Evolutionary conservation across 1,140 invertebrate genomes (phyloP), one percentile per base, ranked within the genome.

Genomic region (Aphelenchoides besseyi): DNA sequence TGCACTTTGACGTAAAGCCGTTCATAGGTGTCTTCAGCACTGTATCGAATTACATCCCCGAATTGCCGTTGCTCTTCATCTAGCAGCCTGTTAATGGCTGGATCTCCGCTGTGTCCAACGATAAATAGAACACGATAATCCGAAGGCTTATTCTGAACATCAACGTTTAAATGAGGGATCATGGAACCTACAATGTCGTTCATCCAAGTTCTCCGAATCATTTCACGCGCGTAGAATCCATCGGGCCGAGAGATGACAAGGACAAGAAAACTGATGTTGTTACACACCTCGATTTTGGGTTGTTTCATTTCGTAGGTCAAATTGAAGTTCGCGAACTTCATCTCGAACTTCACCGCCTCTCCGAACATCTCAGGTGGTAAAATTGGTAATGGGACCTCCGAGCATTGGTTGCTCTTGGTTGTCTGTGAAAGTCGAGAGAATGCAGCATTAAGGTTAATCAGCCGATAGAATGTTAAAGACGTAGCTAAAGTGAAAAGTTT

Each of bases 131-230:
- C 41, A 23, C 41, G 41, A 23, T 48, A 48, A 23, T 48, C 41
- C 12, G 41, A 23, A 48, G 41, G 41, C 12, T 48, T 48, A 16
- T 12, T 48, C 41, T 48, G 41, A 12, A 48, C 12, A 48, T 16
- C 12, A 48, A n/a, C n/a, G n/a, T n/a, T n/a, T n/a, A n/a, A n/a
- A n/a, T n/a, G n/a, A n/a, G n/a, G n/a, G n/a, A n/a, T n/a, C n/a
- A n/a, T n/a, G n/a, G n/a, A n/a, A n/a, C n/a, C n/a, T n/a, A n/a
- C n/a, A n/a, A n/a, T n/a, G n/a, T 59, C 55, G 55, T 59, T 8
- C 55, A 59, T 59, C 55, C 55, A 59, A 12, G 55, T 59, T 23
- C 23, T 5, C 5, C 55, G 55, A 8, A 59, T 59, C 55, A 5
- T 28, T 33, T 59, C 55, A 33, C 55, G 55, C 5, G 55, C 55